A percentile compares a stretch with the other conserved stretches of the same genome.
Conservation (phyloP, 2,888 invertebrate genomes). For the Acleris emargana region DNA sequence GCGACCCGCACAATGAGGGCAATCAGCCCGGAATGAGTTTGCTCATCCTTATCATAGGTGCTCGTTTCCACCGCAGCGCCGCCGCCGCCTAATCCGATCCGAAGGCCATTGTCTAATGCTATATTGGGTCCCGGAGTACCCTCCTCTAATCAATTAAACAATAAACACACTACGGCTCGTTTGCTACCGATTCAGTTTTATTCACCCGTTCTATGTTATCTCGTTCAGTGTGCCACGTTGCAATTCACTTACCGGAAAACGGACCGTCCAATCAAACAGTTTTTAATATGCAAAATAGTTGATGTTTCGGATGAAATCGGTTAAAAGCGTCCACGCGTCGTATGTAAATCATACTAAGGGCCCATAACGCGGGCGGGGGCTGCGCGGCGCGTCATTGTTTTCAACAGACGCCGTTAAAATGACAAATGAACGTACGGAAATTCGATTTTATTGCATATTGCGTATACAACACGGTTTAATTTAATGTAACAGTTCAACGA, state of each 20-base stretch:
- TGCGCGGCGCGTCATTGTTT: conserved; percentile 39
- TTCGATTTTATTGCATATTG: conserved; percentile 47
- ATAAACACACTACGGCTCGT: conserved; percentile 11
- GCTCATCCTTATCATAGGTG: conserved; percentile 18
- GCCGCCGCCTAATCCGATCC: conserved; percentile 19
- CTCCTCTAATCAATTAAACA: conserved; percentile 22
- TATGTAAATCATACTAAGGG: conserved; percentile 57
- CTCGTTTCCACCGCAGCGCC: neutral
- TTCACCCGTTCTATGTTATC: neutral
- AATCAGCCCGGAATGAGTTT: conserved; percentile 63
- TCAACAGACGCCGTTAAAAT: conserved; percentile 56
- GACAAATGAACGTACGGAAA: conserved; percentile 53
- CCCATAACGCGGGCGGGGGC: conserved; percentile 29
- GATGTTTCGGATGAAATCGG: conserved; percentile 59
- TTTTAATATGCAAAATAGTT: conserved; percentile 59
- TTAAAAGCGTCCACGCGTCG: conserved; percentile 51
- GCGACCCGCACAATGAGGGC: conserved; percentile 62
- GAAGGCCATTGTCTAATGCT: conserved; percentile 20
- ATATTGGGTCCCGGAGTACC: conserved; percentile 16
- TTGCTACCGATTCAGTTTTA: neutral
- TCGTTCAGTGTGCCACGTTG: no score
- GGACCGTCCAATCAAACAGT: conserved; percentile 38
- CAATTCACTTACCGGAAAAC: no score
- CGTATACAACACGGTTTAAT: conserved; percentile 14
- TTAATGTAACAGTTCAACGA: neutral